A percentile compares a stretch with the other conserved stretches of the same genome.
phyloP scores from a whole-genome alignment of 2,797 vertebrate species.

The Hemibagrus guttatus region DNA sequence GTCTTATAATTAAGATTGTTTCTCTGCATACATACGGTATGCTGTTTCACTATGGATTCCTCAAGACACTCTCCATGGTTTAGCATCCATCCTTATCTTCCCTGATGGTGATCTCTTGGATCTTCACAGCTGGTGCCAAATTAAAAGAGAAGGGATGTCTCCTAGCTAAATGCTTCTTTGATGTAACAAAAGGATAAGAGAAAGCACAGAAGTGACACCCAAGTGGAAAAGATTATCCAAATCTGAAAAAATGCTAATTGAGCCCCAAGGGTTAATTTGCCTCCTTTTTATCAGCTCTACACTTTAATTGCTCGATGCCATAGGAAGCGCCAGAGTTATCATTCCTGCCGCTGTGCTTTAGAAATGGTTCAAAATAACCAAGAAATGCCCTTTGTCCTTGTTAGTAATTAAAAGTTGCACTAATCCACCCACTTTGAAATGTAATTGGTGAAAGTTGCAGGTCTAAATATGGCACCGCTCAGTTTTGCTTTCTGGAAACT shows the following conservation, averaged over 20 bases:
- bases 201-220: constrained; percentile 65
- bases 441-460: constrained; percentile 29
- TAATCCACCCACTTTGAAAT: constrained; percentile 65
- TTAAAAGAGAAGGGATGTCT: constrained; percentile 66
- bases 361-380: constrained; percentile 64
- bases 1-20: not conserved
- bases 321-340: constrained; percentile 60
- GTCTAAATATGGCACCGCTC: not conserved
- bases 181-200: constrained; percentile 66
- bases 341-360: constrained; percentile 36
- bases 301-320: constrained; percentile 64
- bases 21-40: not conserved
- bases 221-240: constrained; percentile 71
- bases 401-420: constrained; percentile 65
- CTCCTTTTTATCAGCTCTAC: constrained; percentile 63
- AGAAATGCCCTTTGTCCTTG: constrained; percentile 59
- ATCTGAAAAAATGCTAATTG: constrained; percentile 76
- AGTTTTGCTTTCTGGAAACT: not conserved
- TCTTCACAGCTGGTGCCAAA: constrained; percentile 63
- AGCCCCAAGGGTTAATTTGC: constrained; percentile 75
- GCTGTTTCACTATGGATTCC: not conserved
- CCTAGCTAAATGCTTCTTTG: constrained; percentile 67
- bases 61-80: not conserved
- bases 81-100: constrained; percentile 39
- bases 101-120: constrained; percentile 60